Evolutionary conservation across 2,888 invertebrate species (phyloP).

Genomic region (Tromatobia lineatoria): DNA sequence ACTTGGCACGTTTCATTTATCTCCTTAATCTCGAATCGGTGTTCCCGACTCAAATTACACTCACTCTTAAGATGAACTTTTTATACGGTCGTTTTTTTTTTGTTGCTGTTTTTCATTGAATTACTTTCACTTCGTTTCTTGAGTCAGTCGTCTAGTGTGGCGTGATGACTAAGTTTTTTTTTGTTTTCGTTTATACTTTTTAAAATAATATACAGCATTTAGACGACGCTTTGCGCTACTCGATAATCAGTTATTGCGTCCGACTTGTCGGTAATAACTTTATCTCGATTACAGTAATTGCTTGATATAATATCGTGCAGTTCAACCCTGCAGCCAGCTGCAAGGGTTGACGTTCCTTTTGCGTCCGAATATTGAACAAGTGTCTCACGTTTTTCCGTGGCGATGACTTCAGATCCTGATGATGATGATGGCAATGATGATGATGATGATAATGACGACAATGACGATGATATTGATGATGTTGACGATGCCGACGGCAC

Average conservation of each 20-base stretch:
- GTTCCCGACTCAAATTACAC: slow-evolving; percentile 11
- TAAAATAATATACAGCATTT: slow-evolving; percentile 40
- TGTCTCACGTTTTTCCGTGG: slow-evolving; percentile 47
- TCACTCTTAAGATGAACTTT: slow-evolving; percentile 40
- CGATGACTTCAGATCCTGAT: slow-evolving; percentile 27
- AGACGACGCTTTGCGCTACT: slow-evolving; percentile 64
- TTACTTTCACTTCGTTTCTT: slow-evolving; percentile 67
- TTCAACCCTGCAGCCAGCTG: slow-evolving; percentile 64
- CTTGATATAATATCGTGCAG: slow-evolving; percentile 54
- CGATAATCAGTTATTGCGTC: slow-evolving; percentile 65
- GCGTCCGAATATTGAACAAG: slow-evolving; percentile 49
- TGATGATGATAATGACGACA: slow-evolving; percentile 37
- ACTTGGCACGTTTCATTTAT: slow-evolving; percentile 57
- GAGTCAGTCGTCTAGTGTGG: slow-evolving; percentile 61
- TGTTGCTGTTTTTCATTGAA: slow-evolving; percentile 52
- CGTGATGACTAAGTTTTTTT: slow-evolving; percentile 41
- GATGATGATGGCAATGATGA: slow-evolving; percentile 14
- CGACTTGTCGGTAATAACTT: slow-evolving; percentile 46
- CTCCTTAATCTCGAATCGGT: slow-evolving; percentile 23
- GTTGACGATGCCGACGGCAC: slow-evolving; percentile 45
- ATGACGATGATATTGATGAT: slow-evolving; percentile 27
- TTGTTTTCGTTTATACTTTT: slow-evolving; percentile 21
- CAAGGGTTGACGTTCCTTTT: slow-evolving; percentile 40
- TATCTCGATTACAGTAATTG: slow-evolving; percentile 55
- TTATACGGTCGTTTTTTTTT: slow-evolving; percentile 52